Evolutionary conservation across 2,797 vertebrate species (phyloP).

Genomic region (Mormyrops boulengeri): DNA sequence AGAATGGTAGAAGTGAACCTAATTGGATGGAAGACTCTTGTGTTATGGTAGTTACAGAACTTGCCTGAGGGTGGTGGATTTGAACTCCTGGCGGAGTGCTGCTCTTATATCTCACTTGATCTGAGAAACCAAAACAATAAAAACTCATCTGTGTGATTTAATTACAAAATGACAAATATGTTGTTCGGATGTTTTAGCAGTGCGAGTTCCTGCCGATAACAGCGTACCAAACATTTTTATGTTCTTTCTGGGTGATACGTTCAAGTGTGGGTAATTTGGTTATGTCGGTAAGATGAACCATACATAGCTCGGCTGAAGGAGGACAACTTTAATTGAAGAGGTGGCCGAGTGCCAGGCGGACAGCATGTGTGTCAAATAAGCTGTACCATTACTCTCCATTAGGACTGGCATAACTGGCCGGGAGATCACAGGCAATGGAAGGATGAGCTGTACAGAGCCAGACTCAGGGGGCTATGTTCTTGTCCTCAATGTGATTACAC

Average conservation of each 20-base stretch:
- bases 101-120: neutral
- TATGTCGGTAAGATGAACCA: neutral
- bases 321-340: neutral
- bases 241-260: neutral
- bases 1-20: neutral
- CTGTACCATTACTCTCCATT: conserved; percentile 19
- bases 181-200: neutral
- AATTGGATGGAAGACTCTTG: neutral
- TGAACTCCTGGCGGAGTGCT: neutral
- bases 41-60: neutral
- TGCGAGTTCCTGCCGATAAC: neutral
- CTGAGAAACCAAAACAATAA: neutral
- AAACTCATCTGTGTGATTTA: neutral
- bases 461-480: neutral
- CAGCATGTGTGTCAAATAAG: conserved; percentile 7
- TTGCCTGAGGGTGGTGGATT: neutral
- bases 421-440: neutral
- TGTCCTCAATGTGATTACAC: conserved; percentile 36
- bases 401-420: neutral
- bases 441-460: neutral
- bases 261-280: conserved; percentile 10
- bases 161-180: conserved; percentile 2
- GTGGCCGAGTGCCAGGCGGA: neutral
- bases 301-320: neutral
- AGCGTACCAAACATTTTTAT: neutral